These are phyloP conservation scores for Poeciliopsis presidionis DNA, from an alignment of 2,797 vertebrate species.

Conservation along the genomic window DNA sequence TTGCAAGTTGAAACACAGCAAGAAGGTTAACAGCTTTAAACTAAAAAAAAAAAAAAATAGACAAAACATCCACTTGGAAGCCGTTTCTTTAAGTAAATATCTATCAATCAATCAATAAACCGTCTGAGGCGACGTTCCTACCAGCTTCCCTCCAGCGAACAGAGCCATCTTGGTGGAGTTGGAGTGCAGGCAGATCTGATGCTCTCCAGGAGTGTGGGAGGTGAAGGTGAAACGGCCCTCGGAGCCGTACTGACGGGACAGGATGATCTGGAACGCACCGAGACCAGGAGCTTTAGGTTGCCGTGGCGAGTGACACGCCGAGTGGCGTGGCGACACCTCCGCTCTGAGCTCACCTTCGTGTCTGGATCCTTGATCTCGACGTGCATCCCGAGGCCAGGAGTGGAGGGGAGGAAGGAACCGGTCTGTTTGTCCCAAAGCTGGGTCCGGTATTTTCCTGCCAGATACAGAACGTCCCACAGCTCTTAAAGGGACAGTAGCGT, in stretches of 20 bases:
- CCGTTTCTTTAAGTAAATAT: background rate
- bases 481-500: background rate
- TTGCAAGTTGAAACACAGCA: no score
- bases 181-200: constrained; percentile 96
- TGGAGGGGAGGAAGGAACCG: constrained; percentile 88
- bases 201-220: constrained; percentile 94
- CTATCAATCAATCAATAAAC: background rate
- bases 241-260: constrained; percentile 93
- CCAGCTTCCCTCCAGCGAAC: constrained; percentile 92
- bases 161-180: constrained; percentile 94
- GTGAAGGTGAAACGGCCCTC: constrained; percentile 96
- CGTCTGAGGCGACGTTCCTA: constrained; percentile 52
- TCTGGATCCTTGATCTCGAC: constrained; percentile 95
- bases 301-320: background rate
- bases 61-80: background rate
- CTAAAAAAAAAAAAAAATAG: no score
- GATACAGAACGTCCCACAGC: background rate
- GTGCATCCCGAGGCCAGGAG: constrained; percentile 94
- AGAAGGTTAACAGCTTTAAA: no score
- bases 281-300: background rate
- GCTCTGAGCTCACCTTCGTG: constrained; percentile 81
- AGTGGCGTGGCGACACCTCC: background rate
- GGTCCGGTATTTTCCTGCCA: constrained; percentile 90
- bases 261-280: constrained; percentile 81
- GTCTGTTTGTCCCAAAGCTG: constrained; percentile 94